Evolutionary conservation across 2,113 vertebrate species (phyloP).

Genomic region (Pseudorhombus dupliciocellatus): DNA sequence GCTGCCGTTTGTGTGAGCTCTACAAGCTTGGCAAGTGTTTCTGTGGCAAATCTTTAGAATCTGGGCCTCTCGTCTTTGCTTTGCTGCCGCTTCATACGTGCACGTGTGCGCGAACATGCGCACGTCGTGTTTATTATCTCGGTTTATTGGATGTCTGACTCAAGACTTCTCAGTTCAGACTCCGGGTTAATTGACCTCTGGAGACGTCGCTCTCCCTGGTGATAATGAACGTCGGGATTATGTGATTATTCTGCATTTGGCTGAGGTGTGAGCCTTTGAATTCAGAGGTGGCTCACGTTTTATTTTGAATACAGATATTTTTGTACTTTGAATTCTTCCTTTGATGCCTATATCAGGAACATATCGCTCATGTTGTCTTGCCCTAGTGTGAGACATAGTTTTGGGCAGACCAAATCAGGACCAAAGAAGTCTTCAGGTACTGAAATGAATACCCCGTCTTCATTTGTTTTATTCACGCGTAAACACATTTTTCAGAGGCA

Average conservation of each 20-base stretch:
- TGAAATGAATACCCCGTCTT: constrained; percentile 1
- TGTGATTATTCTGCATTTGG: constrained; percentile 39
- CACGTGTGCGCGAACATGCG: constrained; percentile 6
- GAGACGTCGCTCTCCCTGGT: constrained; percentile 41
- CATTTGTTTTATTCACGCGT: constrained; percentile 63
- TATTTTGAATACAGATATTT: constrained; percentile 27
- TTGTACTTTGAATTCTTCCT: constrained; percentile 15
- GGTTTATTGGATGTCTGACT: constrained; percentile 27
- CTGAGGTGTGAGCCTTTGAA: constrained; percentile 36
- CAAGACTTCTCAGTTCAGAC: constrained; percentile 43
- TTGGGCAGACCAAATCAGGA: not conserved
- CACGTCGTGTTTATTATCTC: constrained; percentile 31
- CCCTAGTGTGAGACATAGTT: not conserved
- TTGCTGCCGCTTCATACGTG: not conserved
- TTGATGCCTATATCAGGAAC: constrained; percentile 32
- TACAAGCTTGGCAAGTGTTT: constrained; percentile 5
- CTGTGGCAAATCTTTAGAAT: constrained; percentile 15
- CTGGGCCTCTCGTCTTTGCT: constrained; percentile 5
- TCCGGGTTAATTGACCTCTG: constrained; percentile 68
- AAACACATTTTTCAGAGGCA: constrained; percentile 67
- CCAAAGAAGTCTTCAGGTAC: constrained; percentile 2
- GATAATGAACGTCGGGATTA: constrained; percentile 59
- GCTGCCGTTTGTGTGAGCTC: constrained; percentile 14
- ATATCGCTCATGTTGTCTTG: not conserved
- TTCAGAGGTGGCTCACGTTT: constrained; percentile 32